Percentiles rank a stretch among this genome's conserved stretches.
Conservation (phyloP, 1,140 invertebrate species). For the Cherax destructor region DNA sequence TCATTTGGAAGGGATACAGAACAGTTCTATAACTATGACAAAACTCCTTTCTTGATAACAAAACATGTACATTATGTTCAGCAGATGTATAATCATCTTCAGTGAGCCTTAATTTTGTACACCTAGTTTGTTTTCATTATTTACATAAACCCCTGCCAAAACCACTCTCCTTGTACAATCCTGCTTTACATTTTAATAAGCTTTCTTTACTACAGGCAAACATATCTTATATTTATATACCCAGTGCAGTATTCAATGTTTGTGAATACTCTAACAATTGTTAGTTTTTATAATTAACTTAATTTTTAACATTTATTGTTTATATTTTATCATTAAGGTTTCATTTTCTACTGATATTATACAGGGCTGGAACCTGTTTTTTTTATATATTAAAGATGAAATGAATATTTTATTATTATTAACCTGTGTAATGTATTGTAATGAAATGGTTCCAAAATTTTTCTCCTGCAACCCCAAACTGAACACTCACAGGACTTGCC, state of each 20-base stretch:
- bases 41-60: neutral
- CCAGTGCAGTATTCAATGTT: neutral
- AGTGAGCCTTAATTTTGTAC: neutral
- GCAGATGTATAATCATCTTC: neutral
- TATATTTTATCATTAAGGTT: neutral
- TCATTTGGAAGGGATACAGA: neutral
- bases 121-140: neutral
- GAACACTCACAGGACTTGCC: no score
- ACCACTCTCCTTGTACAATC: neutral
- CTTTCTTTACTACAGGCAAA: neutral
- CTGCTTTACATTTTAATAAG: neutral
- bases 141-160: neutral
- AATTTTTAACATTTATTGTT: neutral
- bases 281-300: neutral
- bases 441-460: no score
- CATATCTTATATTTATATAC: neutral
- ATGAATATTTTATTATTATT: no score
- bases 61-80: neutral
- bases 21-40: neutral
- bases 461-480: no score
- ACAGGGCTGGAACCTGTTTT: constrained; percentile 4
- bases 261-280: neutral
- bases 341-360: neutral
- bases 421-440: no score
- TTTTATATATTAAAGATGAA: neutral